Base-by-base conservation (phyloP, 2,113 vertebrate genomes). In the Oceanites oceanicus region DNA sequence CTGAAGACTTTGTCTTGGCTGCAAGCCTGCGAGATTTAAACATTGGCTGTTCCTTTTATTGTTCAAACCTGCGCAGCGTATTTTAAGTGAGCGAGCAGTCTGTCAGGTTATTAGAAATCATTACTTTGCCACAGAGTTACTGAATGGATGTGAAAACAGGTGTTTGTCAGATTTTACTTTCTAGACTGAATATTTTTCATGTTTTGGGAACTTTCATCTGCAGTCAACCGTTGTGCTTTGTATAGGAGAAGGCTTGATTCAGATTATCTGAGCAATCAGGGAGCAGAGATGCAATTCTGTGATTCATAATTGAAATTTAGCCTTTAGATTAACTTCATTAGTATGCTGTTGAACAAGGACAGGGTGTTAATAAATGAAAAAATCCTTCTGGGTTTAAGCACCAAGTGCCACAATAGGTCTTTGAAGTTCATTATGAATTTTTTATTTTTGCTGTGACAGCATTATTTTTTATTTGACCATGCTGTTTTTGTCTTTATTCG, bases 251-350 rank as follows among this genome's bases (percentile, higher is more conserved):
- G 88, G 88, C 77, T 55, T 67, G 74, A 81, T 82, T 86, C 75
- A 92, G 86, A 74, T 96, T 96, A 92, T 95, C 91, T 50, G 83
- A 92, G 93, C 90, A 94, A 91, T 97, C 86, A 91, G 86, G 93
- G 93, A 97, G 93, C 68, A 96, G 80, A 97, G 78, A 96, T 92
- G 94, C 29, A 40, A 65, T 79, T 96, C 96, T 98, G 81, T 97
- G 96, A 98, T 95, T 98, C 94, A 95, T 97, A 97, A 97, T 92
- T 98, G 96, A 98, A 98, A 97, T 97, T 96, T 97, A 98, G 95
- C 88, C 92, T 97, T 98, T 95, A 96, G 87, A 98, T 97, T 98
- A 98, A 96, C 80, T 97, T 97, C 89, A 91, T 98, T 98, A 98
- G 86, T 96, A 96, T 97, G 92, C 93, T 94, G 87, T 86, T 96